Evolutionary conservation across 2,797 vertebrate species (phyloP).

Genomic region (Ateles fusciceps): DNA sequence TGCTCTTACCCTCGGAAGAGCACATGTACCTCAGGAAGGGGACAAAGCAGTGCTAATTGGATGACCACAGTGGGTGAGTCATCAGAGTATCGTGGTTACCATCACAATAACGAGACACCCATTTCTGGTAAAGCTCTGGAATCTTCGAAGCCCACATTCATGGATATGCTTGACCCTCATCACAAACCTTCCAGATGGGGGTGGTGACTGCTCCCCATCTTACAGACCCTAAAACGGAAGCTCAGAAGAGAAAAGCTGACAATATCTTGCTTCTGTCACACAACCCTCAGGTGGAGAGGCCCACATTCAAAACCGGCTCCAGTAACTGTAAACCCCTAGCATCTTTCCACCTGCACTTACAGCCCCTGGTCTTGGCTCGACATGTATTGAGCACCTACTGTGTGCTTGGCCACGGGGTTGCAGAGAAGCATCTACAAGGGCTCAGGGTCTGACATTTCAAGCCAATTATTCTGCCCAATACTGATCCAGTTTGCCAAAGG

Average conservation of each 20-base stretch:
- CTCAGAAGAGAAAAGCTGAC: not conserved
- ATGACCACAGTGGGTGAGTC: not conserved
- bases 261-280: accelerated
- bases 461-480: not conserved
- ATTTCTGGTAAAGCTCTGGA: not conserved
- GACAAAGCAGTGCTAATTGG: accelerated
- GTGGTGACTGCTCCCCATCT: too few species aligned
- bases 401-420: not conserved
- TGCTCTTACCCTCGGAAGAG: not conserved
- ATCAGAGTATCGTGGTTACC: accelerated
- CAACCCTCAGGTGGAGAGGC: not conserved
- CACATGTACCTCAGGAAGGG: accelerated
- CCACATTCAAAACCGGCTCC: not conserved
- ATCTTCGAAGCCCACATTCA: accelerated
- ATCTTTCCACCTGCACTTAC: not conserved
- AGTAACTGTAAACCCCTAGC: not conserved
- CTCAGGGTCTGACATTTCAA: not conserved
- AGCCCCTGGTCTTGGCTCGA: not conserved
- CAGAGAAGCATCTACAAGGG: not conserved
- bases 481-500: not conserved
- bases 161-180: accelerated
- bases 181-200: not conserved
- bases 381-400: not conserved
- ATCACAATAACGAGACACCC: accelerated
- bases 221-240: not conserved